phyloP scores from a whole-genome alignment of 2,113 vertebrate species.

The Sebastes fasciatus region DNA sequence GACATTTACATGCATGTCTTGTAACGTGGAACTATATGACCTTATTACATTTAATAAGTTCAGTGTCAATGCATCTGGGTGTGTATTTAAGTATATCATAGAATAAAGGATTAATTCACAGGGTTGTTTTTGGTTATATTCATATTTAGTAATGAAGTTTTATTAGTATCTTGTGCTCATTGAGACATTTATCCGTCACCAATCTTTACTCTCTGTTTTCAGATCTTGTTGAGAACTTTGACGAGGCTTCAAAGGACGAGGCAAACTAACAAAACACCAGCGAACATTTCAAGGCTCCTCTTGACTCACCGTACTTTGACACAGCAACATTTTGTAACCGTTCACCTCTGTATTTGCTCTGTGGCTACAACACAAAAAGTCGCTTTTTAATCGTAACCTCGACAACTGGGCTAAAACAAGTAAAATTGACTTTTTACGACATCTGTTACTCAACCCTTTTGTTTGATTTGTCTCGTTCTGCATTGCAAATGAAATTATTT shows the following conservation, averaged over 20 bases:
- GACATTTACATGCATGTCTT: not conserved
- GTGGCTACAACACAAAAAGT: slow-evolving; percentile 32
- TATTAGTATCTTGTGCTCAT: not conserved
- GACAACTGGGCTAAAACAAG: slow-evolving; percentile 23
- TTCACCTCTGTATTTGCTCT: slow-evolving; percentile 29
- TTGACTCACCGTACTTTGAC: not conserved
- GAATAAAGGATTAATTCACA: not conserved
- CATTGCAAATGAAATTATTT: slow-evolving; percentile 44
- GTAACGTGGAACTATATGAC: not conserved
- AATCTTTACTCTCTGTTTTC: slow-evolving; percentile 14
- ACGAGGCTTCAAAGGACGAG: slow-evolving; percentile 97
- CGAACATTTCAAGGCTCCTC: slow-evolving; percentile 14
- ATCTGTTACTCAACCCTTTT: not conserved
- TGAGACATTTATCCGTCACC: not conserved
- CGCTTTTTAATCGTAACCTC: slow-evolving; percentile 34
- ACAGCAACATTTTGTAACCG: slow-evolving; percentile 34
- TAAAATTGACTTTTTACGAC: slow-evolving; percentile 31
- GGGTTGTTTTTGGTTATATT: not conserved
- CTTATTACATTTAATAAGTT: too few species aligned
- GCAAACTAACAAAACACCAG: slow-evolving; percentile 84
- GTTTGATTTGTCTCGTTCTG: slow-evolving; percentile 24
- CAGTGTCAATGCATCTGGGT: too few species aligned
- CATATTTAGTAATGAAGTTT: not conserved
- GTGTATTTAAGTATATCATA: too few species aligned
- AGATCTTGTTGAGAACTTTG: slow-evolving; percentile 98